Percentiles rank a stretch among this genome's conserved stretches.
phyloP scores from a whole-genome alignment of 2,797 vertebrate species.

The Urocyon cinereoargenteus region DNA sequence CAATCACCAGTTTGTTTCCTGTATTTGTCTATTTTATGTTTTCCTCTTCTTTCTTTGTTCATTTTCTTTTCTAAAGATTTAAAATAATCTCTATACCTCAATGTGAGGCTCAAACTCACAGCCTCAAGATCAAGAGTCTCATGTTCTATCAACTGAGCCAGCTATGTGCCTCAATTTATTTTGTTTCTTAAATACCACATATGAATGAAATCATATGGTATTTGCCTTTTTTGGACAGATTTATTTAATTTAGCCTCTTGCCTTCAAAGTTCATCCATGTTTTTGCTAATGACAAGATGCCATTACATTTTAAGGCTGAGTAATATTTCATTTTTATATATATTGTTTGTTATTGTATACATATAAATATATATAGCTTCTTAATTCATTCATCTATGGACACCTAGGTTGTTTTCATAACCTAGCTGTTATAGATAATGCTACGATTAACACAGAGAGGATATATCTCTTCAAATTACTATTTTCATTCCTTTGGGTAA shows the following conservation, averaged over 20 bases:
- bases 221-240: not conserved
- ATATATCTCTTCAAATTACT: not conserved
- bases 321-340: not conserved
- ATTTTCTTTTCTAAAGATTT: not conserved
- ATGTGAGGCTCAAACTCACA: not conserved
- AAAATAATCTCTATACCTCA: not conserved
- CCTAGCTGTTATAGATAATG: not conserved
- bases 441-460: not conserved
- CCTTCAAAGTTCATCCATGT: not conserved
- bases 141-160: not conserved
- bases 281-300: not conserved
- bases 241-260: not conserved
- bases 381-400: not conserved
- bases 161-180: not conserved
- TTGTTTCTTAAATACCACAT: not conserved
- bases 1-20: not conserved
- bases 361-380: no score
- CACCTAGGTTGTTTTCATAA: not conserved
- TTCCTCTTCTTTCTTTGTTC: not conserved
- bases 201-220: not conserved
- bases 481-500: not conserved
- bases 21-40: not conserved
- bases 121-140: not conserved
- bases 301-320: not conserved
- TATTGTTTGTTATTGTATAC: no score